Evolutionary conservation across 2,888 invertebrate genomes (phyloP).

Genomic region (Marasmarcha lunaedactyla): DNA sequence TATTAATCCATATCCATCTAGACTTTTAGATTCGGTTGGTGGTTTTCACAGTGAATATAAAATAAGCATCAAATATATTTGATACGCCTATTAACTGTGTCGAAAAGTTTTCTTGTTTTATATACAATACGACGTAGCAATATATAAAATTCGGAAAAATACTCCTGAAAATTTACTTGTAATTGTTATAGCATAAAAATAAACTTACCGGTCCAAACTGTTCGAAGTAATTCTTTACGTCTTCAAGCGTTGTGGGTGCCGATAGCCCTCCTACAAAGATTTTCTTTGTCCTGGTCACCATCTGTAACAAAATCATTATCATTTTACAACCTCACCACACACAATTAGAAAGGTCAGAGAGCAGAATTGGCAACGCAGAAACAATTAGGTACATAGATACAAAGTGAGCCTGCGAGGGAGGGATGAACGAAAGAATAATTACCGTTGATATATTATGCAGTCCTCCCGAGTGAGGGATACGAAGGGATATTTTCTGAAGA

Average conservation of each 20-base stretch:
- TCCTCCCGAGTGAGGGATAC: constrained; percentile 33
- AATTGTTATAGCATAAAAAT: too few species aligned
- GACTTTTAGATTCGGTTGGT: too few species aligned
- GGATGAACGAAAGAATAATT: constrained; percentile 39
- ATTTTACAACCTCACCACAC: constrained; percentile 10
- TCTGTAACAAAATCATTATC: constrained; percentile 75
- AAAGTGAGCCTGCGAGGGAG: constrained; percentile 21
- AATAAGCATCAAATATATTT: too few species aligned
- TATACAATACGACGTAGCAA: too few species aligned
- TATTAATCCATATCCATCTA: too few species aligned
- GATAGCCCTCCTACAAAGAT: constrained; percentile 99
- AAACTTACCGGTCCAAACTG: constrained; percentile 97
- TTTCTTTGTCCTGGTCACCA: constrained; percentile 99
- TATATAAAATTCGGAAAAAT: too few species aligned
- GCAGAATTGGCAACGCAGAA: constrained; percentile 24
- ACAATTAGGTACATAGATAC: constrained; percentile 30
- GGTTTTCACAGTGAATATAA: too few species aligned
- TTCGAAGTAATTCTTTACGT: constrained; percentile 99
- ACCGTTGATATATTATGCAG: constrained; percentile 54
- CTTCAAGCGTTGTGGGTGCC: constrained; percentile 98
- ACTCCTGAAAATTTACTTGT: too few species aligned
- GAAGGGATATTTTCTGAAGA: constrained; percentile 35
- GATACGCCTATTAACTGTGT: too few species aligned
- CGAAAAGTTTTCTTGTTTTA: too few species aligned
- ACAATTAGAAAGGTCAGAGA: constrained; percentile 6